Percentiles rank a stretch among this genome's conserved stretches.
These are phyloP conservation scores for Chaetorhynchus papuensis DNA, from an alignment of 2,113 vertebrate genomes.

Conservation along the genomic window DNA sequence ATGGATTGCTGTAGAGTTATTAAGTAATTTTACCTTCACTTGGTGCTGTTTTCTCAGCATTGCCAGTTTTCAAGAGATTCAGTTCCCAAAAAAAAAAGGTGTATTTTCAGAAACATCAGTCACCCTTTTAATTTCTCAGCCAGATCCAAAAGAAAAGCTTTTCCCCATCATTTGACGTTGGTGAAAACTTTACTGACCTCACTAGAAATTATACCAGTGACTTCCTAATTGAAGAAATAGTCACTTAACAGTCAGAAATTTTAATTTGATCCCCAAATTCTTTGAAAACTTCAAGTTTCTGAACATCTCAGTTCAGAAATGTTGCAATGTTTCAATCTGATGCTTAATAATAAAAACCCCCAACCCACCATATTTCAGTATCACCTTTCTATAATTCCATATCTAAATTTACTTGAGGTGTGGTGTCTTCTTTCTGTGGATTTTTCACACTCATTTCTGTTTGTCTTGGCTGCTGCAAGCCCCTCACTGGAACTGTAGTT, in stretches of 20 bases:
- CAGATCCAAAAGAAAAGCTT: neutral
- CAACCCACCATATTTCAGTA: neutral
- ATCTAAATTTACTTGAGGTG: neutral
- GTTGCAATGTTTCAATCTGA: neutral
- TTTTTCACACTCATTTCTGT: neutral
- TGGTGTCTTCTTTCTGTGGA: neutral
- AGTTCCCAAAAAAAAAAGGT: neutral
- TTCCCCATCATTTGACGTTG: neutral
- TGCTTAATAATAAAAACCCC: neutral
- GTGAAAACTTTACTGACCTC: neutral
- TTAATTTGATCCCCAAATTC: too few relatives aligned
- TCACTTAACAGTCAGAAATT: neutral
- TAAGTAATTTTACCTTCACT: neutral
- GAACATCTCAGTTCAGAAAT: neutral
- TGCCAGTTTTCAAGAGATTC: neutral
- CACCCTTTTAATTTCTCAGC: neutral
- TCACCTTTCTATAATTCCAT: neutral
- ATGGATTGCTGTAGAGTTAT: neutral
- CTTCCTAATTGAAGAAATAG: neutral
- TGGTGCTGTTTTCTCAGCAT: neutral
- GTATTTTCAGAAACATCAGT: neutral
- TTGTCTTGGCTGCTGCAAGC: neutral
- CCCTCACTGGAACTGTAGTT: neutral
- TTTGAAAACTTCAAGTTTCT: neutral
- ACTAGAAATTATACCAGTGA: neutral